phyloP scores from a whole-genome alignment of 2,797 vertebrate species.

The Cuculus canorus region DNA sequence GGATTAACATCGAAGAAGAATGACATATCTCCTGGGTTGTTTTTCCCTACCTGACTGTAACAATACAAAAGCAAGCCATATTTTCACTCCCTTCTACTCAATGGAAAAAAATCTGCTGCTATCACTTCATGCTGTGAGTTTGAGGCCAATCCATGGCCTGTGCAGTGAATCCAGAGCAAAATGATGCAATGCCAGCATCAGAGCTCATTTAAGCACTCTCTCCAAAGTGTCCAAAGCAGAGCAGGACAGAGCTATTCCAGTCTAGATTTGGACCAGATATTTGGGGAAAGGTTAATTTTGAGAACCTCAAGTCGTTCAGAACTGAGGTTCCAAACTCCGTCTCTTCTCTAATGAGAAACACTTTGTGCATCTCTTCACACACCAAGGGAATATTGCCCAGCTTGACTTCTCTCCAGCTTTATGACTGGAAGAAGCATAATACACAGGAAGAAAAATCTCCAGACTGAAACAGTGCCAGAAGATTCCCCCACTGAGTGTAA shows the following conservation, averaged over 20 bases:
- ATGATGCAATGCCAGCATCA: neutral
- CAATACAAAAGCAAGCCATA: neutral
- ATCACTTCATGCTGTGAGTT: neutral
- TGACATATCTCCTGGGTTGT: neutral
- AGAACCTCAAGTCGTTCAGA: neutral
- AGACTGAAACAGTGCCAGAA: constrained; percentile 30
- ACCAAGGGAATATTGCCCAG: constrained; percentile 7
- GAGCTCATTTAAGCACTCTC: neutral
- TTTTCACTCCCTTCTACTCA: neutral
- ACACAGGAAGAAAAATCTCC: constrained; percentile 44
- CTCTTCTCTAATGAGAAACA: constrained; percentile 10
- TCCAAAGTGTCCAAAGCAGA: neutral
- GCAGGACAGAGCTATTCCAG: neutral
- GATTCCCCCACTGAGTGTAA: constrained; percentile 32
- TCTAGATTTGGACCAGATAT: neutral
- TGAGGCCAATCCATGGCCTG: neutral
- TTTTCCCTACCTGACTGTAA: neutral
- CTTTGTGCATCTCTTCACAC: neutral
- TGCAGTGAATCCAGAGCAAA: neutral
- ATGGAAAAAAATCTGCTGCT: neutral
- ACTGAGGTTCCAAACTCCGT: neutral
- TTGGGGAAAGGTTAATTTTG: neutral
- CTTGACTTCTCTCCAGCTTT: constrained; percentile 38
- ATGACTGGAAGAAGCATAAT: constrained; percentile 35
- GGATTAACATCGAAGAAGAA: neutral